Evolutionary conservation across 64 coral and sea anemone genomes (phyloP).

Genomic region (Anthopleura sola): DNA sequence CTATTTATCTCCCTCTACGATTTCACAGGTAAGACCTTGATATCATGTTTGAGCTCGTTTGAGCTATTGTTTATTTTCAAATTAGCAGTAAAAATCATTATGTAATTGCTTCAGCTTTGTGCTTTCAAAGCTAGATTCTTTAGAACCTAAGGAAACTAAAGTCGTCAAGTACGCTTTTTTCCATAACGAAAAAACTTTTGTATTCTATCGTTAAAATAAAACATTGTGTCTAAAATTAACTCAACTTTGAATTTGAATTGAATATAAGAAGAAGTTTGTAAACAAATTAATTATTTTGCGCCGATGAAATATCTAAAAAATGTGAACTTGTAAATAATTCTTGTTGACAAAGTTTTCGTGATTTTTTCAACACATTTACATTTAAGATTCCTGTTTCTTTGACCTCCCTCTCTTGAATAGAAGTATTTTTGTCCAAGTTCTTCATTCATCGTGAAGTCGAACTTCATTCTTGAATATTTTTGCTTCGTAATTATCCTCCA

Average conservation of each 20-base stretch:
- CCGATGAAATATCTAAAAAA: not conserved
- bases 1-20: not conserved
- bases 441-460: not conserved
- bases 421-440: not conserved
- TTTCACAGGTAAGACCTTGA: not conserved
- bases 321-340: not conserved
- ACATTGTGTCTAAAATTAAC: too few species aligned
- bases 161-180: too few species aligned
- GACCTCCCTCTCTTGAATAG: not conserved
- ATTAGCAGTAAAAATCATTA: too few species aligned
- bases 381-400: not conserved
- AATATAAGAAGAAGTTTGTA: not conserved
- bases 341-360: not conserved
- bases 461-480: not conserved
- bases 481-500: not conserved
- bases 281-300: not conserved
- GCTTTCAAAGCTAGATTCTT: too few species aligned
- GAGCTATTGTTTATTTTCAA: not conserved
- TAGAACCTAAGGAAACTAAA: too few species aligned
- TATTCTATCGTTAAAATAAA: too few species aligned
- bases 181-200: too few species aligned
- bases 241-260: not conserved
- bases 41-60: not conserved
- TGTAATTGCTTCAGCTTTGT: too few species aligned
- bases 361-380: not conserved